Percentiles rank a stretch among this genome's conserved stretches.
These are phyloP conservation scores for Aselliscus stoliczkanus DNA, from an alignment of 2,797 vertebrate genomes.

Conservation along the genomic window DNA sequence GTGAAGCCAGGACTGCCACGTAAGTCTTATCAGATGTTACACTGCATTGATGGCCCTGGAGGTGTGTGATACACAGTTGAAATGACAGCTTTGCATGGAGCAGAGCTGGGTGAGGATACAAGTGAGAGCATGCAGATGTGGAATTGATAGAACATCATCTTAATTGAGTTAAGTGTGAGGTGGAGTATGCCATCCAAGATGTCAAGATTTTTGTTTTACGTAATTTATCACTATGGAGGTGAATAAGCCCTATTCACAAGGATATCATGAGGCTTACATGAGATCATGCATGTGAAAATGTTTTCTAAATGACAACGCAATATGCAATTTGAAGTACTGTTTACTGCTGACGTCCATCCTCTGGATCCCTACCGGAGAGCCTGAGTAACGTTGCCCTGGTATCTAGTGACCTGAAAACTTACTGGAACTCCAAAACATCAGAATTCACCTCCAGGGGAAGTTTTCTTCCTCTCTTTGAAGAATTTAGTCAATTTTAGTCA, in stretches of 20 bases:
- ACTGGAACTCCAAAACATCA: neutral
- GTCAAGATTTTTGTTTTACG: conserved; percentile 5
- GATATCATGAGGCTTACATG: neutral
- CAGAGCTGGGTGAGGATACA: neutral
- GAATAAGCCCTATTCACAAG: neutral
- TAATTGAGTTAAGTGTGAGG: neutral
- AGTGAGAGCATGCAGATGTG: neutral
- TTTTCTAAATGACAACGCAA: neutral
- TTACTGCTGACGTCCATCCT: neutral
- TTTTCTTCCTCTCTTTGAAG: neutral
- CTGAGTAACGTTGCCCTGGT: neutral
- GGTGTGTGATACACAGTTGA: neutral
- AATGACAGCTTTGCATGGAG: neutral
- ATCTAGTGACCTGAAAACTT: conserved; percentile 10
- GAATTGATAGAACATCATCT: neutral
- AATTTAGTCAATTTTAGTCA: neutral
- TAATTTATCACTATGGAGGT: neutral
- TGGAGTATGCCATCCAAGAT: neutral
- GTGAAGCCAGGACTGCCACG: neutral
- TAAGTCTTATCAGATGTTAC: neutral
- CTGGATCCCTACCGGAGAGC: neutral
- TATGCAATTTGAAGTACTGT: neutral
- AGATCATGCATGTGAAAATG: conserved; percentile 7
- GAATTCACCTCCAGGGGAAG: neutral
- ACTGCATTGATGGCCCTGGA: neutral